Conservation (phyloP, 2,113 vertebrate species). For the Butorides virescens region DNA sequence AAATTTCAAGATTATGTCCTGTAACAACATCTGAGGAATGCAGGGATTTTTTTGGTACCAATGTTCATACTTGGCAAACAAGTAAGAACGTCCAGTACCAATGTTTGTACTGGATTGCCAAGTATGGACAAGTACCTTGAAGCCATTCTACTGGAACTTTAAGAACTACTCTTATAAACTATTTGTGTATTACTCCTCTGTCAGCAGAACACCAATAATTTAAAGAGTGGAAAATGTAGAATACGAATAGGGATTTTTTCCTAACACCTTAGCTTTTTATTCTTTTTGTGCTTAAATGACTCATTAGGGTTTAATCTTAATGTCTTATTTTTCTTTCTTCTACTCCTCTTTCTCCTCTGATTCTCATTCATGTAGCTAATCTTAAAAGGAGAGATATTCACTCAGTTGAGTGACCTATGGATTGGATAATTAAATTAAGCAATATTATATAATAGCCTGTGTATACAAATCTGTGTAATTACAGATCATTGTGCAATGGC, state of each 20-base stretch:
- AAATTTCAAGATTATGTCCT: not conserved
- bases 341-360: not conserved
- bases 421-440: conserved; percentile 4
- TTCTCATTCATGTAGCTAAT: not conserved
- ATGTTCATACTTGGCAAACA: not conserved
- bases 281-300: not conserved
- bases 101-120: not conserved
- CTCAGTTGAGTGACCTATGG: not conserved
- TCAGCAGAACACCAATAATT: not conserved
- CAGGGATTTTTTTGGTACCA: not conserved
- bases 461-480: not conserved
- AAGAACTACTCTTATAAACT: not conserved
- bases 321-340: not conserved
- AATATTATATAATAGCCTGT: not conserved
- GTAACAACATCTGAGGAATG: rapidly evolving
- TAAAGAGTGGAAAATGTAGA: not conserved
- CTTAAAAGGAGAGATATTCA: not conserved
- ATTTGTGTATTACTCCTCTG: not conserved
- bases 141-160: not conserved
- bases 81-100: not conserved
- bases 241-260: not conserved
- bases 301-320: not conserved
- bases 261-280: not conserved
- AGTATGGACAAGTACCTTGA: not conserved
- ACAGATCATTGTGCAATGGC: not conserved